These are phyloP conservation scores for Hyla sarda DNA, from an alignment of 2,113 vertebrate genomes.

Conservation along the genomic window DNA sequence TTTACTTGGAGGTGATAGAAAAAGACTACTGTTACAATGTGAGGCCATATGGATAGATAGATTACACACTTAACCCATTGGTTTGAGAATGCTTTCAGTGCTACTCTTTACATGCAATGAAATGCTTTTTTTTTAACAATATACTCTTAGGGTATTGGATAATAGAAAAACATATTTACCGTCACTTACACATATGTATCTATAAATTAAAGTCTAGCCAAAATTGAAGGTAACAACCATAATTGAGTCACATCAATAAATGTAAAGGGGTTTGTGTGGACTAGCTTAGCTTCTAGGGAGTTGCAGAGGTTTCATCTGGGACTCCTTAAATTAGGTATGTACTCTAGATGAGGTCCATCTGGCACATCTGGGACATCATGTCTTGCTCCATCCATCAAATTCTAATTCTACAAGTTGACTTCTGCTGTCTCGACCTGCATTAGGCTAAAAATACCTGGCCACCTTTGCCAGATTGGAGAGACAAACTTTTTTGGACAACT, in stretches of 20 bases:
- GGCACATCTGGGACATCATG: too few relatives aligned
- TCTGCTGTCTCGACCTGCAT: too few relatives aligned
- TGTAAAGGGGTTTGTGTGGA: too few relatives aligned
- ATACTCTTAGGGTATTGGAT: background rate
- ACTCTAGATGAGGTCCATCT: too few relatives aligned
- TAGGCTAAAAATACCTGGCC: too few relatives aligned
- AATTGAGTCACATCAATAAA: background rate
- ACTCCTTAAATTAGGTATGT: too few relatives aligned
- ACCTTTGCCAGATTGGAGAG: too few relatives aligned
- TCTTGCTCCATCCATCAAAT: too few relatives aligned
- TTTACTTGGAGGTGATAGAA: constrained; percentile 19
- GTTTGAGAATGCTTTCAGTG: background rate
- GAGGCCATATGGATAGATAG: constrained; percentile 19
- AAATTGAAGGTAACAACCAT: background rate
- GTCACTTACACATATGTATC: background rate
- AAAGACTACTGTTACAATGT: constrained; percentile 16
- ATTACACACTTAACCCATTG: constrained; percentile 21
- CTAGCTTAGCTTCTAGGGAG: too few relatives aligned
- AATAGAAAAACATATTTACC: background rate
- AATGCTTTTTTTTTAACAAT: background rate
- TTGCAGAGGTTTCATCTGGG: too few relatives aligned
- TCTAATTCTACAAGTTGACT: too few relatives aligned
- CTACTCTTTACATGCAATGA: background rate
- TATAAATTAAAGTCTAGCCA: background rate
- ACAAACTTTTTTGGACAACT: too few relatives aligned